A percentile compares a stretch with the other conserved stretches of the same genome.
phyloP scores from a whole-genome alignment of 2,113 vertebrate genomes.

The Hiodon alosoides region DNA sequence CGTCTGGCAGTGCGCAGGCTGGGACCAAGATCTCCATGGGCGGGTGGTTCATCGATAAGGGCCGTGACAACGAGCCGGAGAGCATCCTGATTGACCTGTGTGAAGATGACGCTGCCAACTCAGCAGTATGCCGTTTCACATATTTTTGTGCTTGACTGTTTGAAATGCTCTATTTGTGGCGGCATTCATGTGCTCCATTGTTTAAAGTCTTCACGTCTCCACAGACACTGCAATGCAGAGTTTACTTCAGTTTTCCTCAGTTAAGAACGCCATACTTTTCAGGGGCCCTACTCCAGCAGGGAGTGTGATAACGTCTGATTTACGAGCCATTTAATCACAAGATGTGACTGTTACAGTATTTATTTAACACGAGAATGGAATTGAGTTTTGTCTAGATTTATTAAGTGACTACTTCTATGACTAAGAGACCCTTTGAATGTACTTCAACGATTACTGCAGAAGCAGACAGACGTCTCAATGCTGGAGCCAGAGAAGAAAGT shows the following conservation, averaged over 20 bases:
- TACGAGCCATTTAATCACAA: no score
- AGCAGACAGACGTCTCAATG: slow-evolving; percentile 47
- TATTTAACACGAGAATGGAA: no score
- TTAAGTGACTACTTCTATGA: no score
- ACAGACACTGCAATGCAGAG: no score
- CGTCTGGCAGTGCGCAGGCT: background rate
- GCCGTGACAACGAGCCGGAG: slow-evolving; percentile 27
- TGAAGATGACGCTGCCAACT: slow-evolving; percentile 53
- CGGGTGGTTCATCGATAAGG: slow-evolving; percentile 77
- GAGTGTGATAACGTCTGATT: no score
- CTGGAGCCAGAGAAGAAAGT: slow-evolving; percentile 61
- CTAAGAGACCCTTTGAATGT: background rate
- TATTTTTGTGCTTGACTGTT: background rate
- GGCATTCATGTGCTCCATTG: no score
- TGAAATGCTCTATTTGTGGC: background rate
- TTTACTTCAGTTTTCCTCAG: no score
- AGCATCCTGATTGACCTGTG: slow-evolving; percentile 68
- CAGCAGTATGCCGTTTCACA: slow-evolving; percentile 33
- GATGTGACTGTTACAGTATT: no score
- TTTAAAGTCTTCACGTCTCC: no score
- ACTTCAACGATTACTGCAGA: slow-evolving; percentile 23
- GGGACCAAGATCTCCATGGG: slow-evolving; percentile 50
- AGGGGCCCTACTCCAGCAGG: no score
- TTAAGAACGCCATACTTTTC: no score
- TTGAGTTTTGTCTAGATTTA: no score